phyloP scores from a whole-genome alignment of 2,797 vertebrate species.

The Enoplosus armatus region DNA sequence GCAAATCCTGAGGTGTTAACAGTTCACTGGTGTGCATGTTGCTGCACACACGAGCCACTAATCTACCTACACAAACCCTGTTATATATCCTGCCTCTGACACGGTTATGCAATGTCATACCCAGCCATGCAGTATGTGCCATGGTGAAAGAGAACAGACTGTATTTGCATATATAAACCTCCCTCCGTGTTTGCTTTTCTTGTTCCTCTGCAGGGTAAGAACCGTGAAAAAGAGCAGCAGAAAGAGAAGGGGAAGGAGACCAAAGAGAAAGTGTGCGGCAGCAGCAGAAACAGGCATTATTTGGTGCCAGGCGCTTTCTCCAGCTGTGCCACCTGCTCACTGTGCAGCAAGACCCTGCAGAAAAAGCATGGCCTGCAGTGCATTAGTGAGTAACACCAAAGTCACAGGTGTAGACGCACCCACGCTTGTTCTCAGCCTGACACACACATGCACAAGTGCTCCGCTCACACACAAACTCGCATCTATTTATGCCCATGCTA shows the following conservation, averaged over 20 bases:
- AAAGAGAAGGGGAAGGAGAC: constrained; percentile 84
- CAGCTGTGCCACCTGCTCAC: constrained; percentile 90
- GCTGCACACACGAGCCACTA: constrained; percentile 18
- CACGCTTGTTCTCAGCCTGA: constrained; percentile 39
- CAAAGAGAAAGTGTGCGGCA: constrained; percentile 76
- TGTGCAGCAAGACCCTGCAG: constrained; percentile 91
- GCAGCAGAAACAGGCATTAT: constrained; percentile 83
- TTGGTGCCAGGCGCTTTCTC: constrained; percentile 88
- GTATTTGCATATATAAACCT: constrained; percentile 18
- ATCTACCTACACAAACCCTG: constrained; percentile 54
- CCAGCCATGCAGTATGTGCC: background rate
- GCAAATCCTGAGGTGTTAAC: constrained; percentile 40
- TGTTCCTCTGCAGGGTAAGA: constrained; percentile 90
- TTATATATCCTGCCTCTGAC: constrained; percentile 34
- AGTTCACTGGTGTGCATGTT: constrained; percentile 21
- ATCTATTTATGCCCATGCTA: constrained; percentile 28
- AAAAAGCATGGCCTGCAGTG: constrained; percentile 92
- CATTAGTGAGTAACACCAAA: constrained; percentile 90
- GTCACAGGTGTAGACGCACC: constrained; percentile 46
- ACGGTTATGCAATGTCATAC: constrained; percentile 12
- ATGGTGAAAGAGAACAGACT: constrained; percentile 9
- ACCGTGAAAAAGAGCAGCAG: constrained; percentile 90
- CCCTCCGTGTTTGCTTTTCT: constrained; percentile 21
- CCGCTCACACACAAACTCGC: constrained; percentile 26
- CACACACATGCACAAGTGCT: constrained; percentile 50